These are phyloP conservation scores for Aratinga solstitialis DNA, from an alignment of 2,797 vertebrate species.

Conservation along the genomic window DNA sequence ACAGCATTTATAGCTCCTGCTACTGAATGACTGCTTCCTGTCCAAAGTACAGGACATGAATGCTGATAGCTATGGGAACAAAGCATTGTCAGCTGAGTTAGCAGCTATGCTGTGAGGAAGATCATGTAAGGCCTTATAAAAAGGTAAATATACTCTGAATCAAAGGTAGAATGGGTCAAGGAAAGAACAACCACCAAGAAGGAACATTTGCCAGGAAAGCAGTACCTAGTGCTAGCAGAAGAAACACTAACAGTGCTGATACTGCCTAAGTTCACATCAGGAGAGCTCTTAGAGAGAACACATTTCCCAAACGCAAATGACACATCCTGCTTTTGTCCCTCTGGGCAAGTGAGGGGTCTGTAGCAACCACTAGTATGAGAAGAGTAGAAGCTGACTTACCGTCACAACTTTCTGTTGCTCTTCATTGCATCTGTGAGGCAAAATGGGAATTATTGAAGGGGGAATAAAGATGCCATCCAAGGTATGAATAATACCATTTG, in stretches of 20 bases:
- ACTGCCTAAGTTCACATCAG: background rate
- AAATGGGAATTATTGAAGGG: slow-evolving; percentile 89
- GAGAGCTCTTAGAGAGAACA: background rate
- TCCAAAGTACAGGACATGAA: background rate
- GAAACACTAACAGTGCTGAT: background rate
- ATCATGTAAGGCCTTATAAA: background rate
- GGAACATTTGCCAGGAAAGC: background rate
- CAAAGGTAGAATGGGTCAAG: background rate
- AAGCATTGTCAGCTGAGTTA: background rate
- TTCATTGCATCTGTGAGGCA: slow-evolving; percentile 89
- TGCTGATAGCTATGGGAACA: background rate
- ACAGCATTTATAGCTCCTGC: background rate
- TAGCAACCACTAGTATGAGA: background rate
- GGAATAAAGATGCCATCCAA: slow-evolving; percentile 90
- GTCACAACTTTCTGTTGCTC: slow-evolving; percentile 74
- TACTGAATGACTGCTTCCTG: background rate
- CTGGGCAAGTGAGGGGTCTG: background rate
- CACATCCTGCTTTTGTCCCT: background rate
- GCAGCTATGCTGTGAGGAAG: background rate
- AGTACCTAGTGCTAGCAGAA: background rate
- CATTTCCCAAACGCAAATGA: background rate
- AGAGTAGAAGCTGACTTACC: slow-evolving; percentile 70
- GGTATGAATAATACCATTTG: slow-evolving; percentile 92
- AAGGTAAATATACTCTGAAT: background rate
- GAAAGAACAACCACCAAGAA: background rate